A percentile compares a stretch with the other conserved stretches of the same genome.
These are phyloP conservation scores for Gobionotothen gibberifrons DNA, from an alignment of 2,797 vertebrate species.

Conservation along the genomic window DNA sequence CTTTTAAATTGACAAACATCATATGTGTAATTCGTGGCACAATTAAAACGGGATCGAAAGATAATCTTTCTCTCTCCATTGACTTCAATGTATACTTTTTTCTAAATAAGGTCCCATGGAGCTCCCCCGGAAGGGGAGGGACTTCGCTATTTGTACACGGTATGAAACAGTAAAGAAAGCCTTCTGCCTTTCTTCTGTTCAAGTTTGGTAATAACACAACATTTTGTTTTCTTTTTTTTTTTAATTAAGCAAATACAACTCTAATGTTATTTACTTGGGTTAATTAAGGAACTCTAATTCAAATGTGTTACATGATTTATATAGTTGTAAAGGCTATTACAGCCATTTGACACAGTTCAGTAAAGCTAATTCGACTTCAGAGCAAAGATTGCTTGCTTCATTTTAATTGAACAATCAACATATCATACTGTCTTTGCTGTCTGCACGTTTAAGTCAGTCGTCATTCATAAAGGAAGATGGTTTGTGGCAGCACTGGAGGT, in stretches of 20 bases:
- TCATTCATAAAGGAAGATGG: background rate
- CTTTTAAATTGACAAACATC: too few species aligned
- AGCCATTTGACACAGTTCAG: conserved; percentile 28
- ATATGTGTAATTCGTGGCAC: too few species aligned
- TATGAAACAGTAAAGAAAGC: background rate
- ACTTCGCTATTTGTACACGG: background rate
- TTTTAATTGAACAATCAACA: conserved; percentile 39
- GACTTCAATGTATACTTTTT: too few species aligned
- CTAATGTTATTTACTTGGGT: conserved; percentile 1
- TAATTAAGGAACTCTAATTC: conserved; percentile 26
- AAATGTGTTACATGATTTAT: conserved; percentile 37
- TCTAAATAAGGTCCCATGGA: too few species aligned
- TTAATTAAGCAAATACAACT: background rate
- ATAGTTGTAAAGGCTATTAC: conserved; percentile 34
- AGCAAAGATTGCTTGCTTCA: conserved; percentile 18
- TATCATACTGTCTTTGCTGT: background rate
- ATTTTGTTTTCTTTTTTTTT: background rate
- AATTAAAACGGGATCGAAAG: too few species aligned
- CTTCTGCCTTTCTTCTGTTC: background rate
- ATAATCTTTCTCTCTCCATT: too few species aligned
- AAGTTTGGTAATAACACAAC: background rate
- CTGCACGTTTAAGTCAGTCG: conserved; percentile 11
- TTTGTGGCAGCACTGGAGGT: background rate
- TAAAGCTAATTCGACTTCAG: conserved; percentile 35
- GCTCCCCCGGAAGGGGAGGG: too few species aligned